Evolutionary conservation across 2,888 invertebrate genomes (phyloP).

Genomic region (Anaspis maculata): DNA sequence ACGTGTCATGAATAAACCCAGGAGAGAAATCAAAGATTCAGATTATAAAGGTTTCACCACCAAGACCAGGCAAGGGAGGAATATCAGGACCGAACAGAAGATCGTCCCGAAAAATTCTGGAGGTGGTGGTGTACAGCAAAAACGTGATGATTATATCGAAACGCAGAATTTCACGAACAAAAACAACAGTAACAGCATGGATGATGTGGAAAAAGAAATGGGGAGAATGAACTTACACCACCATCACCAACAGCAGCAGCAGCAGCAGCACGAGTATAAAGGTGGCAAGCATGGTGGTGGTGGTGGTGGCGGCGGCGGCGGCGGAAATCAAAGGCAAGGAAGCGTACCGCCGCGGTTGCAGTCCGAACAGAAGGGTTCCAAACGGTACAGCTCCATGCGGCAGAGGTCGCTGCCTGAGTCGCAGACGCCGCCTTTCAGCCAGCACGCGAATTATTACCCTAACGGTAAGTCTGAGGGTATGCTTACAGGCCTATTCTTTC

Average conservation of each 20-base stretch:
- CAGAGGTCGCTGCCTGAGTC: slow-evolving; percentile 53
- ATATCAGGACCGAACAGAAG: slow-evolving; percentile 26
- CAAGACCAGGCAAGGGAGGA: slow-evolving; percentile 30
- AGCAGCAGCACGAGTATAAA: slow-evolving; percentile 23
- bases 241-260: no score
- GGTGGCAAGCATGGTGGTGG: slow-evolving; percentile 16
- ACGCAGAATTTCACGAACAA: slow-evolving; percentile 38
- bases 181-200: slow-evolving; percentile 40
- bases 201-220: slow-evolving; percentile 34
- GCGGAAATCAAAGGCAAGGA: slow-evolving; percentile 28
- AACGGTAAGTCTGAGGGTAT: slow-evolving; percentile 26
- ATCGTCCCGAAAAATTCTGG: slow-evolving; percentile 18
- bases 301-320: slow-evolving; percentile 9
- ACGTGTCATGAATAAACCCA: slow-evolving; percentile 30
- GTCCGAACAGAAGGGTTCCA: slow-evolving; percentile 44
- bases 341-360: slow-evolving; percentile 39
- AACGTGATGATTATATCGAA: slow-evolving; percentile 26
- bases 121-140: no score
- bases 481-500: slow-evolving; percentile 1
- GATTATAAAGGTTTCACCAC: slow-evolving; percentile 39
- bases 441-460: slow-evolving; percentile 33
- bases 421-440: slow-evolving; percentile 30
- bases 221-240: slow-evolving; percentile 31
- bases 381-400: slow-evolving; percentile 48
- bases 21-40: slow-evolving; percentile 35